Evolutionary conservation across 2,113 vertebrate species (phyloP), one percentile per base, ranked within the genome.

Genomic region (Phyllostomus hastatus): DNA sequence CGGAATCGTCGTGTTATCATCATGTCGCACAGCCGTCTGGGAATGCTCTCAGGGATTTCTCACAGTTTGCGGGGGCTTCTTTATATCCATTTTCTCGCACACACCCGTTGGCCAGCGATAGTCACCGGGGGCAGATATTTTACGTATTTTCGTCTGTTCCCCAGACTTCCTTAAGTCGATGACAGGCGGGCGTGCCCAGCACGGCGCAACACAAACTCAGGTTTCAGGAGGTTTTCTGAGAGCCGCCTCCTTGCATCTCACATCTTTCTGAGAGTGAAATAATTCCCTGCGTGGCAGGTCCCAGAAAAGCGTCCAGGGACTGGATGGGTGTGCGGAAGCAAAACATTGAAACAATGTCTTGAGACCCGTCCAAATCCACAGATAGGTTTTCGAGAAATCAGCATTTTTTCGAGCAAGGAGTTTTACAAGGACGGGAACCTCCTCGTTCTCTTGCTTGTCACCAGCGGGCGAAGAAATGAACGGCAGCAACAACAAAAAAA

Each of bases 161-260:
- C 31, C 70, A n/a, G 0, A 75, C 31, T 73, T 73, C 83, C 82
- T 79, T 84, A 50, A 50, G 94, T 22, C 78, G 0, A 70, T 78
- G 52, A 92, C 92, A 72, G 87, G 86, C 81, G 87, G 41, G 91
- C 97, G 84, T 10, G 94, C 33, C 31, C 88, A 79, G 90, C 20
- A 20, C 31, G 92, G 85, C 79, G 78, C 73, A 84, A 89, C 64
- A 10, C 96, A 93, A 94, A 97, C 73, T 43, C 43, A 64, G 54
- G 89, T 93, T 91, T 67, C 10, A 35, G 46, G 59, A 54, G 46
- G 82, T 90, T 17, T 95, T 75, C 96, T 96, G 57, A 96, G n/a
- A 64, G 90, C 26, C 78, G 33, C 64, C 57, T 83, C 73, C 88
- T 50, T 80, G 85, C 83, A 3, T 57, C 83, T 97, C 90, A 11